A percentile compares a stretch with the other conserved stretches of the same genome.
These are phyloP conservation scores for Deroplatys truncata DNA, from an alignment of 2,888 invertebrate genomes.

Conservation along the genomic window DNA sequence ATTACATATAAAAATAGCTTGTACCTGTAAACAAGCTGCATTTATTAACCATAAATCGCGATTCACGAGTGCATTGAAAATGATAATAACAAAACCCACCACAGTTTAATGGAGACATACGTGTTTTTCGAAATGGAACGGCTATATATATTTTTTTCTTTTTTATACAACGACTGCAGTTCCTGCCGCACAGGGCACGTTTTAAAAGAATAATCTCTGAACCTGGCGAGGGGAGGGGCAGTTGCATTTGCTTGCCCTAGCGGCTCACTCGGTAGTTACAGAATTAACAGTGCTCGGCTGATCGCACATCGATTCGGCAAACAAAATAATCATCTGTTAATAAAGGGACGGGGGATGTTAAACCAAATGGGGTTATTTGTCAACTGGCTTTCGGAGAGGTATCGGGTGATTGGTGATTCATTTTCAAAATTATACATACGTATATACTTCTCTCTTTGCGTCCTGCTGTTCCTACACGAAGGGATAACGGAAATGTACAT, in stretches of 20 bases:
- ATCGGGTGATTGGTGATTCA: neutral
- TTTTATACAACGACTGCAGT: neutral
- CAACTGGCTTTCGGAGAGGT: neutral
- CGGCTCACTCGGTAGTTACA: neutral
- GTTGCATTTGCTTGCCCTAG: neutral
- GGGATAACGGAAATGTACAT: neutral
- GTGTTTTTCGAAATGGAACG: neutral
- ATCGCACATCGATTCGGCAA: slow-evolving; percentile 11
- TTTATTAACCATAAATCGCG: neutral
- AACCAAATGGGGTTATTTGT: neutral
- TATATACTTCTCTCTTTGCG: neutral
- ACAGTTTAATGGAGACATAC: neutral
- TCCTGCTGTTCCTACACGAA: neutral
- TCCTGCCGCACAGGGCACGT: neutral
- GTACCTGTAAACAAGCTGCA: neutral
- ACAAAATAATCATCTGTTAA: slow-evolving; percentile 25
- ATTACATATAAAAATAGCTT: too few species aligned
- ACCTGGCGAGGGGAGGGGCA: neutral
- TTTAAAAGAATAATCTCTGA: neutral
- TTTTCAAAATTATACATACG: neutral
- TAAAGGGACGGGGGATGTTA: slow-evolving; percentile 2
- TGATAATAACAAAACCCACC: neutral
- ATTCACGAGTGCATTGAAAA: neutral
- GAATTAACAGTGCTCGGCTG: neutral
- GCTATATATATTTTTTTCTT: neutral